phyloP scores from a whole-genome alignment of 2,113 vertebrate species.

The Procavia capensis region DNA sequence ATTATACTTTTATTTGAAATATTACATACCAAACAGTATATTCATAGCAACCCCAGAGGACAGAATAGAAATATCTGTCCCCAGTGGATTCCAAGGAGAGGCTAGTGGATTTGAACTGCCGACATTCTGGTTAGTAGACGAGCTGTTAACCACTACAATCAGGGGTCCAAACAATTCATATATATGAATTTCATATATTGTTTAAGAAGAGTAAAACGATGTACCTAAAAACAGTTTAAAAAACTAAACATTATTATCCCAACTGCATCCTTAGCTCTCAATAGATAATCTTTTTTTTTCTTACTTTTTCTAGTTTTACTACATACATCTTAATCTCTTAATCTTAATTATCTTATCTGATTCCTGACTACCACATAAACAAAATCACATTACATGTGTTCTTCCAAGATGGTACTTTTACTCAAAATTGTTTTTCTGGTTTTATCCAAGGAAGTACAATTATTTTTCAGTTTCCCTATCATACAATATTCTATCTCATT shows the following conservation, averaged over 20 bases:
- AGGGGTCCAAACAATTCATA: not conserved
- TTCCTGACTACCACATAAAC: not conserved
- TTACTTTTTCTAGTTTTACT: not conserved
- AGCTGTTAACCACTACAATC: too few relatives aligned
- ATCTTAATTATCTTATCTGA: not conserved
- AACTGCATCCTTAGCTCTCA: not conserved
- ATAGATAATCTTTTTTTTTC: not conserved
- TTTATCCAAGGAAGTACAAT: not conserved
- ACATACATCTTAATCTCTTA: not conserved
- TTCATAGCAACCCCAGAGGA: too few relatives aligned
- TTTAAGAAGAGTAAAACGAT: not conserved
- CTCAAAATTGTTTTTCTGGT: slow-evolving; percentile 19
- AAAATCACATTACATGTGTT: not conserved
- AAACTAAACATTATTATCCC: not conserved
- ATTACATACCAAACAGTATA: not conserved
- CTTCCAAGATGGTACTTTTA: not conserved
- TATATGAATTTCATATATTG: not conserved
- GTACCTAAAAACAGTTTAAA: not conserved
- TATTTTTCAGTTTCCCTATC: not conserved
- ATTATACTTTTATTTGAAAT: not conserved
- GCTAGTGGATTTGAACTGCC: too few relatives aligned
- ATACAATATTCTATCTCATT: not conserved
- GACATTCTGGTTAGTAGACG: too few relatives aligned
- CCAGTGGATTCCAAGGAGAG: too few relatives aligned
- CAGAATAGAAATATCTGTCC: too few relatives aligned